Conservation (phyloP, 2,797 vertebrate species). For the Liparis tanakae region DNA sequence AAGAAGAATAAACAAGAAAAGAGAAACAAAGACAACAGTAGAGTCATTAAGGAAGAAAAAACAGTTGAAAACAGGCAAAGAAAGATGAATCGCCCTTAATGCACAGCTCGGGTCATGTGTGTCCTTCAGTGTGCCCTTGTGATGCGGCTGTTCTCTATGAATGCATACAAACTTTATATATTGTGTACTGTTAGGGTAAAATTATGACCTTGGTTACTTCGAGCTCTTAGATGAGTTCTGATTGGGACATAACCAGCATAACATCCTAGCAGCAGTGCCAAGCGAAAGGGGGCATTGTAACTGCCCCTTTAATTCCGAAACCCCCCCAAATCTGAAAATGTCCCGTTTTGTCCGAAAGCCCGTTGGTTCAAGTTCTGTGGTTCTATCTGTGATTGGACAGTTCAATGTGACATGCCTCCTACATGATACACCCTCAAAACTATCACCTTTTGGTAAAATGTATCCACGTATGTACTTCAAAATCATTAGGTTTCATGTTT, state of each 20-base stretch:
- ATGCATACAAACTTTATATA: not conserved
- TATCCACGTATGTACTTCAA: not conserved
- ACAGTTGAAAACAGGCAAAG: not conserved
- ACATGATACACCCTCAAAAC: not conserved
- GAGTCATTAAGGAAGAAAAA: not conserved
- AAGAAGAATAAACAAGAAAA: not conserved
- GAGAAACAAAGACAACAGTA: not conserved
- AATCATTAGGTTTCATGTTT: not conserved
- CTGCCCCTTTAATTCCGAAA: not conserved
- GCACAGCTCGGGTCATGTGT: not conserved
- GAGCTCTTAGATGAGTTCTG: not conserved
- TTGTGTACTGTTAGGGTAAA: not conserved
- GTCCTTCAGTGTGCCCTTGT: not conserved
- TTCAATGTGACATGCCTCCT: not conserved
- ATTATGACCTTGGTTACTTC: not conserved
- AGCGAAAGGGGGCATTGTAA: not conserved
- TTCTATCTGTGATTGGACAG: not conserved
- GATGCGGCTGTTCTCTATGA: not conserved
- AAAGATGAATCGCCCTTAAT: not conserved
- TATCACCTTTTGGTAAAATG: not conserved
- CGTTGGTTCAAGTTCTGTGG: not conserved
- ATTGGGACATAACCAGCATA: not conserved
- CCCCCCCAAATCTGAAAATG: not conserved
- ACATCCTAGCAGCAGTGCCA: not conserved
- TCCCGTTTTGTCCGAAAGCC: not conserved